Evolutionary conservation across 2,113 vertebrate genomes (phyloP).

Genomic region (Clarias batrachus): DNA sequence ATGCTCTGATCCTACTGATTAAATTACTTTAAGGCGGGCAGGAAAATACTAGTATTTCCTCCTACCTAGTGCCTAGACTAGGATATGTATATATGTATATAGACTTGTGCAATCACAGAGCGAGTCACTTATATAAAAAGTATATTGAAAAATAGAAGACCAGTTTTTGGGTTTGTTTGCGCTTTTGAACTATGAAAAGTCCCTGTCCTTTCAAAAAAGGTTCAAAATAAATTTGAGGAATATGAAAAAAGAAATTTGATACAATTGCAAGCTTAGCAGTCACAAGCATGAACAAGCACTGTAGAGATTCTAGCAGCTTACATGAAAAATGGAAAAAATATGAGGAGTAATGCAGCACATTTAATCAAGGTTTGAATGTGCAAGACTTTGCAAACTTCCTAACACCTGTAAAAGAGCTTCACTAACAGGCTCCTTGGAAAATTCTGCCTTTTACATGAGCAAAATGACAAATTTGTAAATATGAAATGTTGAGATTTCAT

Average conservation of each 20-base stretch:
- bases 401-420: neutral
- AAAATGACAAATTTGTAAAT: neutral
- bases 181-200: neutral
- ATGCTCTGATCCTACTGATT: conserved; percentile 4
- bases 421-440: neutral
- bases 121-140: neutral
- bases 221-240: neutral
- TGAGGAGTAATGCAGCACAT: neutral
- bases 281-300: neutral
- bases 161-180: neutral
- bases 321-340: neutral
- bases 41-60: neutral
- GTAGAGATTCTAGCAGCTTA: neutral
- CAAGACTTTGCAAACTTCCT: neutral
- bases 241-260: neutral
- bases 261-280: neutral
- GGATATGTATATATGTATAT: no score
- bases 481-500: neutral
- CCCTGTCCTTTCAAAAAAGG: neutral
- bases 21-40: conserved; percentile 15
- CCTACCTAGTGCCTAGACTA: neutral
- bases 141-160: neutral
- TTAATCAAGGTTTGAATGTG: neutral
- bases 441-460: neutral
- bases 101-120: neutral